Conservation (phyloP, 2,797 vertebrate species). For the Eidolon dupreanum region DNA sequence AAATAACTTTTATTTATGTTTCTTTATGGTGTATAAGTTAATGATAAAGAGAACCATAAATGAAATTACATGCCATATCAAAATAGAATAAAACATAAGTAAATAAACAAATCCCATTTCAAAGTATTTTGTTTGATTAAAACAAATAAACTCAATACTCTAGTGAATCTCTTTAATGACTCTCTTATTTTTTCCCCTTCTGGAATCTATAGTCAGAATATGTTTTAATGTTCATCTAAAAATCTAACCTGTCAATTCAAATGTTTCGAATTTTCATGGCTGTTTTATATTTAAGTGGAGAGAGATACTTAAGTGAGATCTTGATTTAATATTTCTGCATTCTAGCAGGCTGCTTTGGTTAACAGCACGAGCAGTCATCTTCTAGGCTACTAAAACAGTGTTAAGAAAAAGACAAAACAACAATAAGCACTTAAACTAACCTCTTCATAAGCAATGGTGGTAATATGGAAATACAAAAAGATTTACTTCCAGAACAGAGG, state of each 20-base stretch:
- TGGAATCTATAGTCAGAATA: background rate
- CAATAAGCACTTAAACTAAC: conserved; percentile 3
- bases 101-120: conserved; percentile 9
- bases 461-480: conserved; percentile 10
- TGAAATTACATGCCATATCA: conserved; percentile 21
- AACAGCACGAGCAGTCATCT: background rate
- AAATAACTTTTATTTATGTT: background rate
- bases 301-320: background rate
- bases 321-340: conserved; percentile 48
- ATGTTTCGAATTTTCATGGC: background rate
- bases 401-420: conserved; percentile 36
- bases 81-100: conserved; percentile 57
- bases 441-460: conserved; percentile 21
- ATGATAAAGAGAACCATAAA: conserved; percentile 49
- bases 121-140: background rate
- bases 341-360: background rate
- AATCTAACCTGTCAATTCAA: conserved; percentile 37
- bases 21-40: conserved; percentile 15
- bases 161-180: background rate
- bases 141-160: background rate
- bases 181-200: background rate
- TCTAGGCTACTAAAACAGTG: conserved; percentile 7
- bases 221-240: background rate
- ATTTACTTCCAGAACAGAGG: conserved; percentile 50
- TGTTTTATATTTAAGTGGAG: background rate